A percentile compares a stretch with the other conserved stretches of the same genome.
phyloP scores from a whole-genome alignment of 2,888 invertebrate species.

The Drosophila meridiana region DNA sequence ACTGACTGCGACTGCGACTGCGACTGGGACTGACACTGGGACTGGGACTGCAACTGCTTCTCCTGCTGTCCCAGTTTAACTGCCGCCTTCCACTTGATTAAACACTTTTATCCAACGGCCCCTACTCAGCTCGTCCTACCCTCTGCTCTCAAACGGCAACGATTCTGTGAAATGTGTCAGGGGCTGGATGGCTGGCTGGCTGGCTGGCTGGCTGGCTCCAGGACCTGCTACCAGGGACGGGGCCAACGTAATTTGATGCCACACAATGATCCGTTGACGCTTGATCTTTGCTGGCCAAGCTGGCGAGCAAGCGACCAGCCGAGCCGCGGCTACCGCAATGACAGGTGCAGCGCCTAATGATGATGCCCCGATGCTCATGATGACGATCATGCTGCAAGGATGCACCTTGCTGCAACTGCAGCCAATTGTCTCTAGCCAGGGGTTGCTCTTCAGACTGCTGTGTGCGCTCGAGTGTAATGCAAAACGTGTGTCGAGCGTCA shows the following conservation, averaged over 20 bases:
- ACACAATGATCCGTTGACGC: constrained; percentile 81
- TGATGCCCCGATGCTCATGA: constrained; percentile 23
- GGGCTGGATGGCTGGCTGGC: constrained; percentile 29
- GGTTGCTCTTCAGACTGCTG: constrained; percentile 57
- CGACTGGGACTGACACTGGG: not conserved
- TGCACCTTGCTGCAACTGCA: constrained; percentile 76
- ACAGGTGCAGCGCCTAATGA: constrained; percentile 65
- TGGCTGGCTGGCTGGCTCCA: constrained; percentile 25
- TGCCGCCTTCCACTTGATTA: constrained; percentile 83
- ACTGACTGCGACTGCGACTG: not conserved
- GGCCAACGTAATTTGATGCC: constrained; percentile 76
- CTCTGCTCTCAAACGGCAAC: constrained; percentile 30
- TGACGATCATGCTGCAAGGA: constrained; percentile 52
- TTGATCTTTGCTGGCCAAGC: constrained; percentile 61
- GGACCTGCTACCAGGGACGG: not conserved
- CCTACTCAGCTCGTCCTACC: constrained; percentile 13
- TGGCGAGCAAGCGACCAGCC: constrained; percentile 40
- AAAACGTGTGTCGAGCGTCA: constrained; percentile 65
- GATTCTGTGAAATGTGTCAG: constrained; percentile 67
- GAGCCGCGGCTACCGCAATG: constrained; percentile 70
- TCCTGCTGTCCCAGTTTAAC: constrained; percentile 54
- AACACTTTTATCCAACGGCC: constrained; percentile 77
- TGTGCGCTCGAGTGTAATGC: constrained; percentile 64
- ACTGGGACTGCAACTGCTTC: constrained; percentile 1
- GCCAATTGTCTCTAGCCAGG: constrained; percentile 26